These are phyloP conservation scores for Hyperoplus immaculatus DNA, from an alignment of 2,797 vertebrate species.

Conservation along the genomic window DNA sequence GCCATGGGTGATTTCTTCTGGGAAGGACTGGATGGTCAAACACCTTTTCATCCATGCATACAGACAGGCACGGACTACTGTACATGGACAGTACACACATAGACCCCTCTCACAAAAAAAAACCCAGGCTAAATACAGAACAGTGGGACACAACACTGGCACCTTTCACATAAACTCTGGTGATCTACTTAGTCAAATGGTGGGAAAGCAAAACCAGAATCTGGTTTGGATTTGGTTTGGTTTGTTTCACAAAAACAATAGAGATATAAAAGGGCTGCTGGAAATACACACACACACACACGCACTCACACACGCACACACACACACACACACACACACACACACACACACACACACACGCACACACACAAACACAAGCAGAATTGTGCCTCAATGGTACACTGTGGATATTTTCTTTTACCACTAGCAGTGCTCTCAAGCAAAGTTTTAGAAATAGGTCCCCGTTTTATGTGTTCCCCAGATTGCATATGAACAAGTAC, in stretches of 20 bases:
- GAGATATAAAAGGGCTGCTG: background rate
- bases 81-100: background rate
- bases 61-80: background rate
- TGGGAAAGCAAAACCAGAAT: slow-evolving; percentile 53
- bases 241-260: slow-evolving; percentile 20
- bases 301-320: too few relatives aligned
- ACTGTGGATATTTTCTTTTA: background rate
- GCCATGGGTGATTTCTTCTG: slow-evolving; percentile 33
- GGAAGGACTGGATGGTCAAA: slow-evolving; percentile 39
- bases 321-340: too few relatives aligned
- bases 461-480: background rate
- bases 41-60: slow-evolving; percentile 22
- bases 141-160: slow-evolving; percentile 19
- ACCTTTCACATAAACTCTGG: slow-evolving; percentile 47
- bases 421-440: background rate
- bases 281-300: background rate
- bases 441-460: background rate
- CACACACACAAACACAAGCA: too few relatives aligned
- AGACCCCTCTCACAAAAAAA: slow-evolving; percentile 31
- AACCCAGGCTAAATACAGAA: slow-evolving; percentile 30
- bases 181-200: slow-evolving; percentile 17
- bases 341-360: too few relatives aligned
- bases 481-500: background rate
- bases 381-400: background rate
- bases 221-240: background rate